Conservation (phyloP, 2,797 vertebrate genomes). For the Xerus rutilus region DNA sequence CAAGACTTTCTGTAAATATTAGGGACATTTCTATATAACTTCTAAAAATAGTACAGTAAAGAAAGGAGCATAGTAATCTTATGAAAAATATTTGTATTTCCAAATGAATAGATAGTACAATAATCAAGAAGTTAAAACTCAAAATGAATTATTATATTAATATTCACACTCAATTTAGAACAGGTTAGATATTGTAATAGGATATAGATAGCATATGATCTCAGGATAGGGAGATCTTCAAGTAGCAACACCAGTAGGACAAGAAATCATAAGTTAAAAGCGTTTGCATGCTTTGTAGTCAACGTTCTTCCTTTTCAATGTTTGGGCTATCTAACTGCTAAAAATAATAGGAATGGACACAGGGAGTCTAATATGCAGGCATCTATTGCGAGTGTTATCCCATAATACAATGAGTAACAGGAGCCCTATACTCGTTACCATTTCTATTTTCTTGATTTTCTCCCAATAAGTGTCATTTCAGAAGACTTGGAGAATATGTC, state of each 20-base stretch:
- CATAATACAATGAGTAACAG: background rate
- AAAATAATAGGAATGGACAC: conserved; percentile 29
- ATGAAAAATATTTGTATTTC: background rate
- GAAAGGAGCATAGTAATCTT: background rate
- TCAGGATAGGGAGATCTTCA: background rate
- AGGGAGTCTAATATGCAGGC: background rate
- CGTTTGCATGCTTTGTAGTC: background rate
- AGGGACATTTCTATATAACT: background rate
- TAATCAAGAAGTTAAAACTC: background rate
- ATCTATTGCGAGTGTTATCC: background rate
- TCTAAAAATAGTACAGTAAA: background rate
- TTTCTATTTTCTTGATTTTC: background rate
- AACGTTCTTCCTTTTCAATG: background rate
- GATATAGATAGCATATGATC: background rate
- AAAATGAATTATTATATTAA: background rate
- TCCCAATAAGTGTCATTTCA: background rate
- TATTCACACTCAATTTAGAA: background rate
- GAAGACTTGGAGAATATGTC: background rate
- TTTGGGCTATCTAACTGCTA: background rate
- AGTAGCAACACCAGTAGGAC: background rate
- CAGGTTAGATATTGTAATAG: background rate
- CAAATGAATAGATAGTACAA: background rate
- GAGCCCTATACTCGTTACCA: background rate
- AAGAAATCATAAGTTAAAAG: conserved; percentile 10
- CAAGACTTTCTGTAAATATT: background rate